These are phyloP conservation scores for Hoplodrina ambigua DNA, from an alignment of 2,888 invertebrate genomes.

Conservation along the genomic window DNA sequence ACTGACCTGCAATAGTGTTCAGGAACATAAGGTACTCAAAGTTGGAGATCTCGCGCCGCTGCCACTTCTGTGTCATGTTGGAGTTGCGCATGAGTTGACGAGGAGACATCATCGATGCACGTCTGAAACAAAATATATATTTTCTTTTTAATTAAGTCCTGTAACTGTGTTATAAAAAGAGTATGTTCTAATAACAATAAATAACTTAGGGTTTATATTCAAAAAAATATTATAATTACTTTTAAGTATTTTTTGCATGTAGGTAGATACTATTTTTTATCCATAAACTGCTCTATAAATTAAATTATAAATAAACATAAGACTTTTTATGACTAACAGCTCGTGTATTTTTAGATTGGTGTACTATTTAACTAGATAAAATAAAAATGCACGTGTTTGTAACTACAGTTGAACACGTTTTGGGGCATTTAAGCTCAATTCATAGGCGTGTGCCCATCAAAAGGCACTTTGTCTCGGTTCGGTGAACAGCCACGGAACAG, in stretches of 20 bases:
- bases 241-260: neutral
- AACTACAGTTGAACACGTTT: constrained; percentile 3
- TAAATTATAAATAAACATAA: constrained; percentile 8
- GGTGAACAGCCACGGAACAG: neutral
- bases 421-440: constrained; percentile 32
- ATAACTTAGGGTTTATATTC: too few relatives aligned
- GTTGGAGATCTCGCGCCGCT: constrained; percentile 99
- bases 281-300: neutral
- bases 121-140: constrained; percentile 81
- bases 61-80: constrained; percentile 99
- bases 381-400: constrained; percentile 17
- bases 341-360: neutral
- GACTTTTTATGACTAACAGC: neutral
- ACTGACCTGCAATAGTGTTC: constrained; percentile 99
- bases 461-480: constrained; percentile 34
- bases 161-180: too few relatives aligned
- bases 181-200: too few relatives aligned
- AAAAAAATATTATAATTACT: too few relatives aligned
- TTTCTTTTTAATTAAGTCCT: neutral
- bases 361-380: constrained; percentile 1
- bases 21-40: constrained; percentile 99
- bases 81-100: constrained; percentile 99
- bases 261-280: neutral
- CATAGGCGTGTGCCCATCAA: constrained; percentile 31
- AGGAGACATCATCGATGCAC: constrained; percentile 99